Evolutionary conservation across 2,797 vertebrate species (phyloP).

Genomic region (Galago senegalensis): DNA sequence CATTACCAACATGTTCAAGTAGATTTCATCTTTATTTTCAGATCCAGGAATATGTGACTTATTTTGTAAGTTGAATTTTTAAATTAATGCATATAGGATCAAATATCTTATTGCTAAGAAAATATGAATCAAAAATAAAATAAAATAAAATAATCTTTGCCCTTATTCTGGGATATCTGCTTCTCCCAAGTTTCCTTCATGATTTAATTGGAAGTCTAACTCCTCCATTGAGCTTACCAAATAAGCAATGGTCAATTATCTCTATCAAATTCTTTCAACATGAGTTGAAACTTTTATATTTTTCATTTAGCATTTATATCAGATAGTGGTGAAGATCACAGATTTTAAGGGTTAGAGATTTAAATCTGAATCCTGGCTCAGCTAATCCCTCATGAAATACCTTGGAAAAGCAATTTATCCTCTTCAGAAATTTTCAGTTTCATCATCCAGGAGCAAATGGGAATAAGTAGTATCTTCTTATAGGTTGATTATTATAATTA

Average conservation of each 20-base stretch:
- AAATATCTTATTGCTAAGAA: neutral
- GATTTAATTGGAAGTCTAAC: neutral
- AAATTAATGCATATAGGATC: neutral
- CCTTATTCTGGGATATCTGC: neutral
- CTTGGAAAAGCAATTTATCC: neutral
- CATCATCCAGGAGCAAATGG: neutral
- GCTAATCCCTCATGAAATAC: neutral
- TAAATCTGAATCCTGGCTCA: neutral
- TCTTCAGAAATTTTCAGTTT: neutral
- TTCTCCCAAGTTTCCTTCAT: neutral
- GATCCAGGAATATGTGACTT: neutral
- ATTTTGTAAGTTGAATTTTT: neutral
- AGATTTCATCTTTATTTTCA: constrained; percentile 13
- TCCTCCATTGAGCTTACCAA: neutral
- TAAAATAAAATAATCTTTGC: neutral
- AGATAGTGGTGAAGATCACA: neutral
- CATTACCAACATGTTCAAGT: neutral
- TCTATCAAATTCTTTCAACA: neutral
- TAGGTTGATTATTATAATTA: neutral
- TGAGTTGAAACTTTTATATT: neutral
- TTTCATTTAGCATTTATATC: neutral
- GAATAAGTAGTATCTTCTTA: neutral
- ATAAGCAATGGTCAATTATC: neutral
- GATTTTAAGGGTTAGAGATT: neutral
- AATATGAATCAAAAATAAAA: neutral